Conservation (phyloP, 2,113 vertebrate species). For the Rhegmatorhina hoffmannsi region DNA sequence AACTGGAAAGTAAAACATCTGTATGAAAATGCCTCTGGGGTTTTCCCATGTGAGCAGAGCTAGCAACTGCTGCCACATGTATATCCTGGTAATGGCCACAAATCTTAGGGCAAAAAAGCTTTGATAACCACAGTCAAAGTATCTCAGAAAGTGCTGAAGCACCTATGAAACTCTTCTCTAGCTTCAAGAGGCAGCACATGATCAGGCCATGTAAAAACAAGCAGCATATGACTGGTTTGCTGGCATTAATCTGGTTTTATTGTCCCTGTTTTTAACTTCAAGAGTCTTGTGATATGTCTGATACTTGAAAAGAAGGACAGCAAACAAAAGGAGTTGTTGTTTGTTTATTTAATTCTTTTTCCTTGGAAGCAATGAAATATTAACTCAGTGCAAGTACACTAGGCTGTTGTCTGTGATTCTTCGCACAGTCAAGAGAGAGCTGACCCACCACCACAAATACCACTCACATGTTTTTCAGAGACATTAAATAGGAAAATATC, state of each 20-base stretch:
- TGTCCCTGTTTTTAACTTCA: conserved; percentile 26
- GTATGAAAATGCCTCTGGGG: background rate
- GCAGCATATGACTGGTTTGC: conserved; percentile 31
- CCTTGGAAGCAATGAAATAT: conserved; percentile 22
- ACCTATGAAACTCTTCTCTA: background rate
- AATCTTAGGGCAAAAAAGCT: background rate
- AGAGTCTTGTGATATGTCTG: conserved; percentile 42
- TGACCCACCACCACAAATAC: conserved; percentile 53
- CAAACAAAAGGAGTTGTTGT: conserved; percentile 64
- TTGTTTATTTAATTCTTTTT: conserved; percentile 45
- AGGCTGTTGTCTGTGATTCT: conserved; percentile 60
- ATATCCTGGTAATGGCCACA: background rate
- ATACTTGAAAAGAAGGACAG: conserved; percentile 27
- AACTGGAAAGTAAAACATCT: background rate
- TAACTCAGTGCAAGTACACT: conserved; percentile 48
- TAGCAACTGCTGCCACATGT: background rate
- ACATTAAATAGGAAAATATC: conserved; percentile 45
- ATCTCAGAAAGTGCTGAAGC: conserved; percentile 24
- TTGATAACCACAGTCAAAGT: background rate
- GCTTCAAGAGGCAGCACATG: conserved; percentile 51
- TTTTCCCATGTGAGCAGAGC: conserved; percentile 17
- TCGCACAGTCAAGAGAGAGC: conserved; percentile 56
- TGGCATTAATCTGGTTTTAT: conserved; percentile 30
- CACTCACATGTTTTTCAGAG: conserved; percentile 61
- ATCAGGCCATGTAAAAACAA: background rate